Conservation (phyloP, 2,113 vertebrate species). For the Grammomys dolichurus region DNA sequence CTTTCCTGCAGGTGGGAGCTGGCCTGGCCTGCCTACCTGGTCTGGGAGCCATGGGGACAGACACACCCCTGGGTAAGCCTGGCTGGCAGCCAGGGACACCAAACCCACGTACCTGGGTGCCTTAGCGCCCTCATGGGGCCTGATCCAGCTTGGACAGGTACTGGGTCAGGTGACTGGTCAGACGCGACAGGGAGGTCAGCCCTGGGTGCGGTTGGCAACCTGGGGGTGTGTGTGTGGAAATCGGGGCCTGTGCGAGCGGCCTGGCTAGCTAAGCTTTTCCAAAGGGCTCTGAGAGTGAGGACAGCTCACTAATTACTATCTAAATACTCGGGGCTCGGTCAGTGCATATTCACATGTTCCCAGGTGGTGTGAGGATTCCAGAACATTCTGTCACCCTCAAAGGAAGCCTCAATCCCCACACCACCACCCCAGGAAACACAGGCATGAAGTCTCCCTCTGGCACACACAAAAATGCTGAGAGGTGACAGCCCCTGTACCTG, state of each 20-base stretch:
- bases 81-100: neutral
- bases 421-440: neutral
- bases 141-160: neutral
- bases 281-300: neutral
- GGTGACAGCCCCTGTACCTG: too few species aligned
- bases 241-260: neutral
- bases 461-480: neutral
- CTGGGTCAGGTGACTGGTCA: neutral
- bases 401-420: neutral
- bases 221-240: accelerated
- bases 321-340: neutral
- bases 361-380: neutral
- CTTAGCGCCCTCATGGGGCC: neutral
- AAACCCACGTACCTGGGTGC: neutral
- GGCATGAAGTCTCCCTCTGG: neutral
- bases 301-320: neutral
- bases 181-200: neutral
- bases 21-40: neutral
- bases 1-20: neutral
- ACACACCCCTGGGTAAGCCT: neutral
- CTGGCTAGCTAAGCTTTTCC: neutral
- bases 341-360: neutral
- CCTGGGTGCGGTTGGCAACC: neutral
- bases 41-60: neutral
- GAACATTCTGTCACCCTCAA: neutral